A percentile compares a stretch with the other conserved stretches of the same genome.
Evolutionary conservation across 92 coral and sea anemone genomes (phyloP).

Genomic region (Anthopleura xanthogrammica): DNA sequence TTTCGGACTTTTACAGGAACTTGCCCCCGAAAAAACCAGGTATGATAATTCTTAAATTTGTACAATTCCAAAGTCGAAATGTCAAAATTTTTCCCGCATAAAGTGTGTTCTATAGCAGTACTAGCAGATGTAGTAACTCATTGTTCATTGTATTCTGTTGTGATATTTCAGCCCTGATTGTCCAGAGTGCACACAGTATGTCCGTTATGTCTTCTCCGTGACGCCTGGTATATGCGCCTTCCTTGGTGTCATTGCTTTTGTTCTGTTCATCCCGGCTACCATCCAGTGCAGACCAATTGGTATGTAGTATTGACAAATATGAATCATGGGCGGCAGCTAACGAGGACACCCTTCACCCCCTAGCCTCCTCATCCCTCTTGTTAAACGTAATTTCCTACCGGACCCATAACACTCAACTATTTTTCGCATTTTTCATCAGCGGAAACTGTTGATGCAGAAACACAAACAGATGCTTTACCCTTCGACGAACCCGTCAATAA

Average conservation of each 20-base stretch:
- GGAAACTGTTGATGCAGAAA: conserved; percentile 29
- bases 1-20: conserved; percentile 62
- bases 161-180: conserved; percentile 27
- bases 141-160: background rate
- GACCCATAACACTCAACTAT: background rate
- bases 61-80: too few species aligned
- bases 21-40: conserved; percentile 57
- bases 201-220: conserved; percentile 71
- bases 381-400: background rate
- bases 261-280: conserved; percentile 79
- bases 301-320: conserved; percentile 18
- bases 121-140: background rate
- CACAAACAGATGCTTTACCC: conserved; percentile 18
- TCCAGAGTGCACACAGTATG: conserved; percentile 44
- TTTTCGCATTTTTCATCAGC: background rate
- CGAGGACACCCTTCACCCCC: background rate
- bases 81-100: too few species aligned
- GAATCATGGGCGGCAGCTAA: too few species aligned
- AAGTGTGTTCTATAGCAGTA: background rate
- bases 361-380: too few species aligned
- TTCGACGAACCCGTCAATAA: background rate
- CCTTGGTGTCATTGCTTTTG: conserved; percentile 70
- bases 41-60: conserved; percentile 9
- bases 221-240: conserved; percentile 65
- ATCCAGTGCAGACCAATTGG: conserved; percentile 72